These are phyloP conservation scores for Trichechus manatus DNA, from an alignment of 2,113 vertebrate species.

Conservation along the genomic window DNA sequence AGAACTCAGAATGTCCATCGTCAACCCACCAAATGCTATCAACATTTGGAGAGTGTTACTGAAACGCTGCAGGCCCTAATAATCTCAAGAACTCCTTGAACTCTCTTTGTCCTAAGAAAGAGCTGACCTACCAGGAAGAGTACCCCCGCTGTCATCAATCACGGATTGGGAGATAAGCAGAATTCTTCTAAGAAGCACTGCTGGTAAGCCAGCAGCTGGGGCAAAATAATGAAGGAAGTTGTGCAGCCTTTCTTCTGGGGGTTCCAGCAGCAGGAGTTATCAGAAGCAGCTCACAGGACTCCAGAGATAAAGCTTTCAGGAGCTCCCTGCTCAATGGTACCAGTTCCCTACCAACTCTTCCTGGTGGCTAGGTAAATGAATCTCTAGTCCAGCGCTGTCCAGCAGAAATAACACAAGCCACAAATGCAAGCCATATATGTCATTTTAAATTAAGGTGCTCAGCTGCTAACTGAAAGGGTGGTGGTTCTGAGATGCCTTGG, in stretches of 20 bases:
- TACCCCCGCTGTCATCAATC: not conserved
- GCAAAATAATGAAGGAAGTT: not conserved
- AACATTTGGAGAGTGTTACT: not conserved
- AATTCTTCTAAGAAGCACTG: not conserved
- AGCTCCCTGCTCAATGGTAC: rapidly evolving
- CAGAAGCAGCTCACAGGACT: not conserved
- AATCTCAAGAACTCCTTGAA: constrained; percentile 43
- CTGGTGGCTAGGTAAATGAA: not conserved
- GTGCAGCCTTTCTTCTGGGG: rapidly evolving
- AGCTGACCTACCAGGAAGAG: not conserved
- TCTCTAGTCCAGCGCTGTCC: not conserved
- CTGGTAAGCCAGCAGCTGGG: not conserved
- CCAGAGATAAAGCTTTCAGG: not conserved
- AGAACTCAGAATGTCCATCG: rapidly evolving
- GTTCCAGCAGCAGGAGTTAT: rapidly evolving
- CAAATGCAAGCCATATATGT: rapidly evolving
- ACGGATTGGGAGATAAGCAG: not conserved
- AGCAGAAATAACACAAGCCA: not conserved
- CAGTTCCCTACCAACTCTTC: not conserved
- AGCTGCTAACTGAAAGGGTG: not conserved
- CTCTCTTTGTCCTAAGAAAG: not conserved
- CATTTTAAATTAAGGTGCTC: not conserved
- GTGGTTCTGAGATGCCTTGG: not conserved
- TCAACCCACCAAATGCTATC: not conserved
- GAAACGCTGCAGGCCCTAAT: not conserved